A percentile compares a stretch with the other conserved stretches of the same genome.
Conservation (phyloP, 1,140 invertebrate genomes). For the Caerostris extrusa region DNA sequence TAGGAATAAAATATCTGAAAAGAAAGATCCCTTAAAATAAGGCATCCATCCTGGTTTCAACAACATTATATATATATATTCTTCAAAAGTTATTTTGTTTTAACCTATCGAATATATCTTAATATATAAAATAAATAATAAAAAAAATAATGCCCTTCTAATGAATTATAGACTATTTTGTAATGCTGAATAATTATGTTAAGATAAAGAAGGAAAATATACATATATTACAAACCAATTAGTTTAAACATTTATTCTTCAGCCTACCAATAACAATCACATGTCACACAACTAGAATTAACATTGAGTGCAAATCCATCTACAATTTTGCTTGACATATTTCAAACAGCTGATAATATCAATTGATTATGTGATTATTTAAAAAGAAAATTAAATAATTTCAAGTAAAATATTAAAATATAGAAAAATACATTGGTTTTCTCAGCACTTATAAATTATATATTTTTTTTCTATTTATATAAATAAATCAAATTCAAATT, state of each 20-base stretch:
- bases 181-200: too few species aligned
- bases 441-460: not conserved
- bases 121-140: too few species aligned
- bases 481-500: not conserved
- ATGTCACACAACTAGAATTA: constrained; percentile 29
- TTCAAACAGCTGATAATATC: not conserved
- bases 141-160: too few species aligned
- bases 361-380: not conserved
- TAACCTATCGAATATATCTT: too few species aligned
- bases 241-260: constrained; percentile 48
- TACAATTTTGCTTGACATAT: not conserved
- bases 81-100: too few species aligned
- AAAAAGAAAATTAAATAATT: not conserved
- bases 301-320: constrained; percentile 43
- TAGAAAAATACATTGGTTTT: not conserved
- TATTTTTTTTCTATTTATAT: not conserved
- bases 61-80: too few species aligned
- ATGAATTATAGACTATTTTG: too few species aligned
- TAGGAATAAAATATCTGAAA: too few species aligned
- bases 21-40: too few species aligned
- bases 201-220: not conserved
- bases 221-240: constrained; percentile 7
- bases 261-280: constrained; percentile 47
- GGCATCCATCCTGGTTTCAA: too few species aligned
- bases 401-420: not conserved